These are phyloP conservation scores for Elephas maximus DNA, from an alignment of 2,113 vertebrate species.

Conservation along the genomic window DNA sequence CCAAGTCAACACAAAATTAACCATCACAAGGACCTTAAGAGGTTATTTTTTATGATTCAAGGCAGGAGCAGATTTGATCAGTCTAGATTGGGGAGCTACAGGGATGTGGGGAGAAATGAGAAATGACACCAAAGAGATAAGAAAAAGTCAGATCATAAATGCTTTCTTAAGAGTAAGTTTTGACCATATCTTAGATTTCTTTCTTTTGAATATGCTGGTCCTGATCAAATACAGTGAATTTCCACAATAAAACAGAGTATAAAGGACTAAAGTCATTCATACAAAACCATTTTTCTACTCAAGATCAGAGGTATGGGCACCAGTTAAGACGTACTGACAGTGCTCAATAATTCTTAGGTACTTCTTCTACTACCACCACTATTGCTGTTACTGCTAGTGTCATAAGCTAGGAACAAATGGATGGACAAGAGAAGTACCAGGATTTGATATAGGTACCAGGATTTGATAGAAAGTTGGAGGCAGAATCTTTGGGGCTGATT, in stretches of 20 bases:
- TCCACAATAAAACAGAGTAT: neutral
- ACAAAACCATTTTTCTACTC: neutral
- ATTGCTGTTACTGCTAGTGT: neutral
- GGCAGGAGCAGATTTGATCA: neutral
- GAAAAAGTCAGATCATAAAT: neutral
- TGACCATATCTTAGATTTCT: neutral
- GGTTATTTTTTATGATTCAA: neutral
- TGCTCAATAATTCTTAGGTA: neutral
- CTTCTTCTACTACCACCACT: neutral
- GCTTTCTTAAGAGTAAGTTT: neutral
- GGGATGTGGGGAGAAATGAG: neutral
- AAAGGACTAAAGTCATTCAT: neutral
- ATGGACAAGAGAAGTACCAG: neutral
- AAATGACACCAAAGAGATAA: neutral
- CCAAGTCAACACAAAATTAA: too few species aligned
- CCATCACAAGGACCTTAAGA: neutral
- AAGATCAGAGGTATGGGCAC: neutral
- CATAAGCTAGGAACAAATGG: neutral
- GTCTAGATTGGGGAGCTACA: neutral
- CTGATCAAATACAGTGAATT: neutral
- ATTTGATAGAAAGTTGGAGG: neutral
- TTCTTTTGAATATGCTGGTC: neutral
- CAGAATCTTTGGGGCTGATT: neutral
- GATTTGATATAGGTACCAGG: neutral
- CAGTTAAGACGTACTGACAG: neutral